Evolutionary conservation across 2,888 invertebrate species (phyloP), one percentile per base, ranked within the genome.

Genomic region (Chaetogeoica ovagalla): DNA sequence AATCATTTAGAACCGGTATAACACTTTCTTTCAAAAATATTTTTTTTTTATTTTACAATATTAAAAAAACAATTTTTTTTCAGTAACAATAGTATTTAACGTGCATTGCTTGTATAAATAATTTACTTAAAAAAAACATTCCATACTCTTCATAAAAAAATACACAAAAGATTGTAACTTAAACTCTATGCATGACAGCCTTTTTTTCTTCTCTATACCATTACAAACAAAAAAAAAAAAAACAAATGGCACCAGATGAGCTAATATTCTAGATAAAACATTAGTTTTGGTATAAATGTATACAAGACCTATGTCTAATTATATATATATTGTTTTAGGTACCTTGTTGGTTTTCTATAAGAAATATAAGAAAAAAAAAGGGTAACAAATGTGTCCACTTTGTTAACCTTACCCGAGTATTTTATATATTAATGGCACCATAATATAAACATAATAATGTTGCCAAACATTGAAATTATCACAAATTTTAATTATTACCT

Each of bases 41-140:
- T 63, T 76, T 59, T 75, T 30, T 6, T 30, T 77, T 65, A 65
- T 71, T 77, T 71, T 57, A 79, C 52, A 70, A 57, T 71, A 79
- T 63, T 57, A 79, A 79, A 79, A 70, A 77, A 71, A 55, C 17
- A 43, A 23, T 66, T 52, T 71, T 71, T 77, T 70, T 57, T 57
- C 57, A 71, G 55, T 79, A 79, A 79, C 79, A 79, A 79, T 79
- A 71, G 63, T 71, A 65, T 74, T 62, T 71, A 79, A 79, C 79
- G 79, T 79, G 79, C 79, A 71, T 79, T 79, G 57, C 71, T 79
- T 79, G 71, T 79, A 79, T 79, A 79, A 79, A 79, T 79, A 79
- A 63, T 71, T 79, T 79, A 70, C 43, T 79, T 79, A 70, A 71
- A 70, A n/a, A 68, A 79, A 79, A 79, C 79, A 79, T 79, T 79